phyloP scores from a whole-genome alignment of 2,797 vertebrate species.

The Diglossa cyanea region DNA sequence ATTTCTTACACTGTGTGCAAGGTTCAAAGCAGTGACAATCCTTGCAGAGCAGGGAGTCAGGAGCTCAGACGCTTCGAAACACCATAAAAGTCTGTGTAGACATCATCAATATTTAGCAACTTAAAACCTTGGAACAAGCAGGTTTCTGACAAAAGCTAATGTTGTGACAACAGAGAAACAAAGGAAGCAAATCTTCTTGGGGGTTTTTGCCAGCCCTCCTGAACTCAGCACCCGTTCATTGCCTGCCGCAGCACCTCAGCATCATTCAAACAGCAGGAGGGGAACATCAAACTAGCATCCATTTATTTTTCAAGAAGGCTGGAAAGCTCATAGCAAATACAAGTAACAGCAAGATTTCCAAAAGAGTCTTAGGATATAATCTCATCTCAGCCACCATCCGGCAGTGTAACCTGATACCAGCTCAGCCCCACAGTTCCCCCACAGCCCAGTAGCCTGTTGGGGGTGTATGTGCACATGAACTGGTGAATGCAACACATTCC shows the following conservation, averaged over 20 bases:
- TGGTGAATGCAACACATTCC: rapidly evolving
- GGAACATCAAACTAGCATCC: neutral
- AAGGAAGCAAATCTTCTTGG: neutral
- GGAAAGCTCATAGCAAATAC: neutral
- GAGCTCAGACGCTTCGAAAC: neutral
- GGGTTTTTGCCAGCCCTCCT: neutral
- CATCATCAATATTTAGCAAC: conserved; percentile 48
- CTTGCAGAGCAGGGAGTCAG: neutral
- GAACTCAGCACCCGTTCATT: rapidly evolving
- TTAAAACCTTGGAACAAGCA: conserved; percentile 22
- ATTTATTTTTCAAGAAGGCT: neutral
- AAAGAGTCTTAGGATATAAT: neutral
- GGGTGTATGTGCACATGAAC: rapidly evolving
- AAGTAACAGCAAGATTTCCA: neutral
- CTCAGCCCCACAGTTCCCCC: rapidly evolving
- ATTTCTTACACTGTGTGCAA: conserved; percentile 18
- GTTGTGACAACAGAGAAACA: neutral
- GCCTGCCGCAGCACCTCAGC: neutral
- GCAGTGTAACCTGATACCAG: neutral
- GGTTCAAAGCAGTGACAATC: conserved; percentile 37
- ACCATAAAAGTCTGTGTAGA: neutral
- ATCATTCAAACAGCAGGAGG: neutral
- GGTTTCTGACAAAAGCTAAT: neutral
- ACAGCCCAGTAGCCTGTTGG: rapidly evolving
- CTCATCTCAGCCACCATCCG: neutral